Percentiles rank a stretch among this genome's conserved stretches.
phyloP scores from a whole-genome alignment of 2,113 vertebrate genomes.

The Carollia perspicillata region DNA sequence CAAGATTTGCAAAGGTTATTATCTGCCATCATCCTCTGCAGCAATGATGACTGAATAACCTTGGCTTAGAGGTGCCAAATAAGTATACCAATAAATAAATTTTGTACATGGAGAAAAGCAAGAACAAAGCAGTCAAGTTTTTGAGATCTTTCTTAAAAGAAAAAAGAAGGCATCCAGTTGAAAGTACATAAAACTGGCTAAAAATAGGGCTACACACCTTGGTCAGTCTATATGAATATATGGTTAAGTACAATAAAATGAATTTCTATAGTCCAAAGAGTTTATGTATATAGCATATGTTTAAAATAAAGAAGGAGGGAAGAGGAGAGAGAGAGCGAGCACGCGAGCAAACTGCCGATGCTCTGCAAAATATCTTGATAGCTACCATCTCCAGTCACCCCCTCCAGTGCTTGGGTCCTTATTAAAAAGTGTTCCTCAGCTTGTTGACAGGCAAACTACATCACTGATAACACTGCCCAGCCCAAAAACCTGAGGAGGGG shows the following conservation, averaged over 20 bases:
- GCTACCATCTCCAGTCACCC: not conserved
- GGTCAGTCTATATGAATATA: not conserved
- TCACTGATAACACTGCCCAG: not conserved
- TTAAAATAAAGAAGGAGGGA: not conserved
- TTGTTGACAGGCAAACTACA: not conserved
- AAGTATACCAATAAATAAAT: not conserved
- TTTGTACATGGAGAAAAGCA: not conserved
- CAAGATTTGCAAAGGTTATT: not conserved
- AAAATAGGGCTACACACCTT: not conserved
- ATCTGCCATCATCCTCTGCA: not conserved
- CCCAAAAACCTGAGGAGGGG: not conserved
- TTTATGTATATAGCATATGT: not conserved
- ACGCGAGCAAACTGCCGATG: not conserved
- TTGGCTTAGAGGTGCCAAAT: not conserved
- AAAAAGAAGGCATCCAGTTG: not conserved
- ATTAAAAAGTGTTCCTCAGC: constrained; percentile 4
- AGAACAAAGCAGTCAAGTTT: not conserved
- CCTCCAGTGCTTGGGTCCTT: not conserved
- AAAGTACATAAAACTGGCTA: constrained; percentile 9
- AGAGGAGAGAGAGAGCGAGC: not conserved
- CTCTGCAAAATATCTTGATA: not conserved
- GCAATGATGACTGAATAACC: not conserved
- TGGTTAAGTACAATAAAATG: constrained; percentile 31
- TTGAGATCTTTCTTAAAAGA: constrained; percentile 27
- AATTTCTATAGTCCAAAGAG: not conserved